phyloP scores from a whole-genome alignment of 1,140 invertebrate genomes.

The Patella vulgata region DNA sequence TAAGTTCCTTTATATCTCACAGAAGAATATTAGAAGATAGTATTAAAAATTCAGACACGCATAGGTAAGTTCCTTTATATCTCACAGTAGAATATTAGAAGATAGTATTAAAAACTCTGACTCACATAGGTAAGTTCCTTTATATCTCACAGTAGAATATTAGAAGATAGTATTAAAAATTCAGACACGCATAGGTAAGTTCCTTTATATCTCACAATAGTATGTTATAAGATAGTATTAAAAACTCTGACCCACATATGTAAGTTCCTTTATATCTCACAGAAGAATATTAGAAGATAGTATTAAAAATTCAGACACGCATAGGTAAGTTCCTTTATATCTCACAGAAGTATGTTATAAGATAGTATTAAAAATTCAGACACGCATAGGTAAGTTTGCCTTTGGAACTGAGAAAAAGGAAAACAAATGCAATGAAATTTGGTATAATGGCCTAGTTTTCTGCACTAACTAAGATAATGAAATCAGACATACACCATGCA shows the following conservation, averaged over 20 bases:
- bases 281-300: constrained; percentile 7
- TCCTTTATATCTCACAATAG: too few species aligned
- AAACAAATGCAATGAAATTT: too few species aligned
- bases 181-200: not conserved
- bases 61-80: constrained; percentile 13
- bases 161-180: not conserved
- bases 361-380: not conserved
- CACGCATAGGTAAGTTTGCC: not conserved
- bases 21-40: not conserved
- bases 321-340: constrained; percentile 4
- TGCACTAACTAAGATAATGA: too few species aligned
- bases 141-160: not conserved
- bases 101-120: constrained; percentile 15
- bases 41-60: not conserved
- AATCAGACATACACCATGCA: too few species aligned
- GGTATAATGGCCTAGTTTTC: too few species aligned
- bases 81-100: constrained; percentile 10
- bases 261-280: constrained; percentile 1
- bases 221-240: constrained; percentile 4
- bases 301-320: not conserved
- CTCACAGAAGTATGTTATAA: not conserved
- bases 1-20: constrained; percentile 9
- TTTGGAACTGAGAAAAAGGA: too few species aligned
- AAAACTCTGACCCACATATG: constrained; percentile 8
- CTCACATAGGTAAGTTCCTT: constrained; percentile 15